These are phyloP conservation scores for Metopolophium dirhodum DNA, from an alignment of 1,140 invertebrate genomes.

Conservation along the genomic window DNA sequence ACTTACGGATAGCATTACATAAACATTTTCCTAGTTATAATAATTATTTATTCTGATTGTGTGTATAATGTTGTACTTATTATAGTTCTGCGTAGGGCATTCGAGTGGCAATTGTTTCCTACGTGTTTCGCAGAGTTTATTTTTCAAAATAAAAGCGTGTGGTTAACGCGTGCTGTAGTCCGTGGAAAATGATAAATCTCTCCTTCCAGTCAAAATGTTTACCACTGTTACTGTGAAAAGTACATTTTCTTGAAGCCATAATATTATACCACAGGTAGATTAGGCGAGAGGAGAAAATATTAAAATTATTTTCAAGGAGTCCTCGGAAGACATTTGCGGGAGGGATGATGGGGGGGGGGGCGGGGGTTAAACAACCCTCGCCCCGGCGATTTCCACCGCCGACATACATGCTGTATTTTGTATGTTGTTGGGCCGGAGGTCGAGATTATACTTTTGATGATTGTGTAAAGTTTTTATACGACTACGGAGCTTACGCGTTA, in stretches of 20 bases:
- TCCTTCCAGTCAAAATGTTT: background rate
- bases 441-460: slow-evolving; percentile 13
- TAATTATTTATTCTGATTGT: no score
- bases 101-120: background rate
- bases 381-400: background rate
- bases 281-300: background rate
- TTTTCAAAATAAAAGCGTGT: background rate
- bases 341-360: no score
- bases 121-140: background rate
- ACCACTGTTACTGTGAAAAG: background rate
- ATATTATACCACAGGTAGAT: background rate
- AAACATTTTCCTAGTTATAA: no score
- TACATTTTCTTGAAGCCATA: background rate
- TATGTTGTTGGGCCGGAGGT: background rate
- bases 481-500: background rate
- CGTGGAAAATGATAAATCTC: background rate
- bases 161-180: no score
- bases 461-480: slow-evolving; percentile 23
- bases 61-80: no score
- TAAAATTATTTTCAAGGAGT: background rate
- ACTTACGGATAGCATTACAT: no score
- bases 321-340: background rate
- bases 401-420: no score
- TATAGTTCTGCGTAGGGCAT: no score
- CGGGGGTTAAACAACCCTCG: background rate